phyloP scores from a whole-genome alignment of 1,140 invertebrate species.

The Ostrea denselamellosa region DNA sequence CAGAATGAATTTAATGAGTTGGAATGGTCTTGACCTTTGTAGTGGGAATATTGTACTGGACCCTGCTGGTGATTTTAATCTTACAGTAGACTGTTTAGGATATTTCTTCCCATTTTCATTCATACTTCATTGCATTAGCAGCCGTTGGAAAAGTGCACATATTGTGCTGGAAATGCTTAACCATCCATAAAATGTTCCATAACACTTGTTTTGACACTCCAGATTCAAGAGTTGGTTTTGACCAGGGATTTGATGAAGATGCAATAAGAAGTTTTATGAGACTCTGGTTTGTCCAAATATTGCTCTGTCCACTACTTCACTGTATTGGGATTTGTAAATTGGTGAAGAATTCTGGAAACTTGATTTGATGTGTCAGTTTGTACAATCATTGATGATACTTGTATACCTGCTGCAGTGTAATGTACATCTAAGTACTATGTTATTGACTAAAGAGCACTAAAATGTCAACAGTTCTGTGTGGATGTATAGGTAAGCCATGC shows the following conservation, averaged over 20 bases:
- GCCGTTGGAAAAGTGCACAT: neutral
- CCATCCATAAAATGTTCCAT: neutral
- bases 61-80: no score
- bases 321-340: neutral
- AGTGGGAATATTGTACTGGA: neutral
- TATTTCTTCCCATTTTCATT: neutral
- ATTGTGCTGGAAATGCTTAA: neutral
- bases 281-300: neutral
- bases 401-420: neutral
- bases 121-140: neutral
- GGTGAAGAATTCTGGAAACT: neutral
- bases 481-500: neutral
- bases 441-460: neutral
- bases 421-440: neutral
- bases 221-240: neutral
- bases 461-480: conserved; percentile 12
- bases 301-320: neutral
- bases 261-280: neutral
- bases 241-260: neutral
- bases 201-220: neutral
- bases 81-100: neutral
- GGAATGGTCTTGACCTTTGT: neutral
- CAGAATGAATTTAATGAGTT: neutral
- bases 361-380: neutral
- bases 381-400: neutral